These are phyloP conservation scores for Crenichthys baileyi DNA, from an alignment of 2,797 vertebrate genomes.

Conservation along the genomic window DNA sequence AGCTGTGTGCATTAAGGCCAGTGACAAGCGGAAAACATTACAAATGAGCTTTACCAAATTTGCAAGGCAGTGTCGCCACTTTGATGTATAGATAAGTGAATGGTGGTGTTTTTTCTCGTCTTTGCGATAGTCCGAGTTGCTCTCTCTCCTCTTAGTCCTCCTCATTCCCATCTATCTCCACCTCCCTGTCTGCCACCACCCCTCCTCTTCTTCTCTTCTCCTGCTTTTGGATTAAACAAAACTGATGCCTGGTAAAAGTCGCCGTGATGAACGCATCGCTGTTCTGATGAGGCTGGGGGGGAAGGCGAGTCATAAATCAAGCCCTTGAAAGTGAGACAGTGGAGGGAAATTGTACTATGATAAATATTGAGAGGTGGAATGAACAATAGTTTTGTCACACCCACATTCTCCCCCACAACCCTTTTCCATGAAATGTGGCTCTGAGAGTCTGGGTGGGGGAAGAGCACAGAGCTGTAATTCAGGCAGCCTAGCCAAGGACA, in stretches of 20 bases:
- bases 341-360: slow-evolving; percentile 71
- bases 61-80: slow-evolving; percentile 62
- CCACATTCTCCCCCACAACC: slow-evolving; percentile 20
- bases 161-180: slow-evolving; percentile 43
- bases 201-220: slow-evolving; percentile 14
- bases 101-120: slow-evolving; percentile 31
- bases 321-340: slow-evolving; percentile 48
- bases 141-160: slow-evolving; percentile 17
- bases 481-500: slow-evolving; percentile 36
- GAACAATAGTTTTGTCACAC: slow-evolving; percentile 78
- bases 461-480: slow-evolving; percentile 59
- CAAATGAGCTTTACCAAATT: slow-evolving; percentile 78
- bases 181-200: slow-evolving; percentile 16
- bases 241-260: slow-evolving; percentile 53
- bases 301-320: slow-evolving; percentile 66
- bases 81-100: slow-evolving; percentile 67
- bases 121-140: slow-evolving; percentile 19
- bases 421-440: slow-evolving; percentile 70
- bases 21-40: slow-evolving; percentile 81
- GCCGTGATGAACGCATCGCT: slow-evolving; percentile 60
- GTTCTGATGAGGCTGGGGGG: slow-evolving; percentile 51
- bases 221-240: slow-evolving; percentile 68
- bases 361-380: slow-evolving; percentile 79
- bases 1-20: slow-evolving; percentile 75
- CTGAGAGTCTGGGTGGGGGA: slow-evolving; percentile 50